A percentile compares a stretch with the other conserved stretches of the same genome.
phyloP scores from a whole-genome alignment of 2,113 vertebrate species.

The Oncorhynchus gorbuscha region DNA sequence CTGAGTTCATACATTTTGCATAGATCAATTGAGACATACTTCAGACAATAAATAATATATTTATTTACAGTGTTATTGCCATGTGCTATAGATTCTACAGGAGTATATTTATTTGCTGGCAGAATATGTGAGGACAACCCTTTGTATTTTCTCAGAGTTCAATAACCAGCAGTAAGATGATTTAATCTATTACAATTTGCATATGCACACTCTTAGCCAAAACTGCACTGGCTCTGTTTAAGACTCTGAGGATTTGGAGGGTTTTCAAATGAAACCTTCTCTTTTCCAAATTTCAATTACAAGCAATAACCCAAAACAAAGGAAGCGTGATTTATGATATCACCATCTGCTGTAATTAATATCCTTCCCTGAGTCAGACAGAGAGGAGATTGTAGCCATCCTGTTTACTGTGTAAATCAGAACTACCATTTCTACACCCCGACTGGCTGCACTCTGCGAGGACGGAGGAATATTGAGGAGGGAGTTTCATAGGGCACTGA shows the following conservation, averaged over 20 bases:
- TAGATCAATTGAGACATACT: no score
- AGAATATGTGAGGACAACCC: not conserved
- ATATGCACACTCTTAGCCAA: conserved; percentile 14
- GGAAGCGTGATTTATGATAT: not conserved
- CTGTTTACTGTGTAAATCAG: not conserved
- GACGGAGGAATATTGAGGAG: not conserved
- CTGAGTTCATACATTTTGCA: no score
- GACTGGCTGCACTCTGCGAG: not conserved
- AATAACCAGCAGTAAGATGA: not conserved
- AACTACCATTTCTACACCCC: not conserved
- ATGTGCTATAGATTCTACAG: not conserved
- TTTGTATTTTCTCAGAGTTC: not conserved
- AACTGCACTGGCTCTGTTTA: not conserved
- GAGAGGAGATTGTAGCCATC: not conserved
- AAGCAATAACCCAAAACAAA: conserved; percentile 9
- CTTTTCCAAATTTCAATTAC: conserved; percentile 11
- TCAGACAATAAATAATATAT: no score
- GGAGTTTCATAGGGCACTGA: not conserved
- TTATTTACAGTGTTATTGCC: no score
- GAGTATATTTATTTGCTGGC: not conserved
- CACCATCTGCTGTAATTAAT: conserved; percentile 25
- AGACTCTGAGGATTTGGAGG: conserved; percentile 2
- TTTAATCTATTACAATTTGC: conserved; percentile 4
- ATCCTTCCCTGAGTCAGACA: conserved; percentile 8
- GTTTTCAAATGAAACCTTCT: conserved; percentile 7